Conservation (phyloP, 1,140 invertebrate species). For the Gryon sp. region DNA sequence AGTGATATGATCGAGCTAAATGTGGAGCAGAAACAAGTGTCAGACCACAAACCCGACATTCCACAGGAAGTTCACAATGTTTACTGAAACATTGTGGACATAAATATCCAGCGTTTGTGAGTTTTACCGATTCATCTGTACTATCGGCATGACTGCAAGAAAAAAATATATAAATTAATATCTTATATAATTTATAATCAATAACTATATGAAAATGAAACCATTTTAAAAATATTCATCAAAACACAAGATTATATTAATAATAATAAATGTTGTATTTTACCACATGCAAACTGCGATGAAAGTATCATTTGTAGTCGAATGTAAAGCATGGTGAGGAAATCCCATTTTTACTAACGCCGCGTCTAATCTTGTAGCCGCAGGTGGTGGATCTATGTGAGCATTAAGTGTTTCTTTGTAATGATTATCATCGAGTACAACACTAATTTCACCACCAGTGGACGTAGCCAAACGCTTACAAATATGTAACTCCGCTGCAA, state of each 20-base stretch:
- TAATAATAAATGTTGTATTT: conserved; percentile 62
- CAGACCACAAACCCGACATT: conserved; percentile 96
- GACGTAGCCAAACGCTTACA: conserved; percentile 90
- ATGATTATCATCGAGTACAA: conserved; percentile 95
- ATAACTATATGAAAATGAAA: not conserved
- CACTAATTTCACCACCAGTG: conserved; percentile 91
- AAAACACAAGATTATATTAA: too few relatives aligned
- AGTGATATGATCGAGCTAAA: conserved; percentile 97
- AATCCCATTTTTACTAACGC: conserved; percentile 97
- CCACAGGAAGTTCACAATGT: conserved; percentile 98
- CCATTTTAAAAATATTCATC: not conserved
- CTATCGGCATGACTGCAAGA: conserved; percentile 88
- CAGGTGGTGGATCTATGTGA: conserved; percentile 93
- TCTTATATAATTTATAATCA: not conserved
- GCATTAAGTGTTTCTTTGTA: conserved; percentile 88
- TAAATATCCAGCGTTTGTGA: conserved; percentile 90
- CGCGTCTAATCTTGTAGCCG: conserved; percentile 88
- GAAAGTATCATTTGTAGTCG: conserved; percentile 81
- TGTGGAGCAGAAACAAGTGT: conserved; percentile 99
- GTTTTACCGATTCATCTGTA: conserved; percentile 82
- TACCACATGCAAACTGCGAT: conserved; percentile 93
- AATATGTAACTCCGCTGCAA: conserved; percentile 96
- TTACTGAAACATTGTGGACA: conserved; percentile 98
- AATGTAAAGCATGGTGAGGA: conserved; percentile 83
- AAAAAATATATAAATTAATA: conserved; percentile 22